Conservation (phyloP, 2,113 vertebrate species). For the Ramphastos sulfuratus region DNA sequence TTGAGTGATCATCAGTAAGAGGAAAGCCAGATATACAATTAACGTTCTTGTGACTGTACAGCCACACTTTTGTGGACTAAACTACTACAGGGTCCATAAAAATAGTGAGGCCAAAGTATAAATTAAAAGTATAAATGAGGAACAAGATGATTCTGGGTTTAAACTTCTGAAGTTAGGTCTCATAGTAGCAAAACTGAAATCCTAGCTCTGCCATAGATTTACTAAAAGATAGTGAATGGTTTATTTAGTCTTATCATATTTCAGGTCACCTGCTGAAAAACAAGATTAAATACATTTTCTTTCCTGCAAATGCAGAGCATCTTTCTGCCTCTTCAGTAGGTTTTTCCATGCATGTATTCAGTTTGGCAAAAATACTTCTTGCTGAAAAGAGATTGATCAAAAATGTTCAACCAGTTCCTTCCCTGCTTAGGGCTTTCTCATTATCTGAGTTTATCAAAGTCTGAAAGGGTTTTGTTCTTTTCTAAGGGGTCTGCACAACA, state of each 20-base stretch:
- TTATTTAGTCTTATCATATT: not conserved
- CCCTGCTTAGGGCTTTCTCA: not conserved
- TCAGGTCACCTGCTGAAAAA: not conserved
- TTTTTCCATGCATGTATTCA: not conserved
- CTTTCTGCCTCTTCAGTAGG: not conserved
- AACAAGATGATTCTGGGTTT: not conserved
- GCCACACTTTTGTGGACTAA: not conserved
- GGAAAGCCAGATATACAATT: not conserved
- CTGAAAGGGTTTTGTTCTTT: not conserved
- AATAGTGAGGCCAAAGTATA: not conserved
- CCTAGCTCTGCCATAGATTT: not conserved
- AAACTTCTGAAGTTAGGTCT: not conserved
- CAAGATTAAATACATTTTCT: not conserved
- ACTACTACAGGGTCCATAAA: not conserved
- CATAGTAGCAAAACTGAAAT: not conserved
- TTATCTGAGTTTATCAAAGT: not conserved
- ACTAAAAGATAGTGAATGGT: not conserved
- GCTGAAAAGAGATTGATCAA: not conserved
- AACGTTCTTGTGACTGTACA: not conserved
- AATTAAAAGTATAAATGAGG: not conserved
- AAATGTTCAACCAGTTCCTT: not conserved
- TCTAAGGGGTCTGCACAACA: not conserved
- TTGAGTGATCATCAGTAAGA: not conserved
- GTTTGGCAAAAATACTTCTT: not conserved
- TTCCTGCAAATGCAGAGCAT: not conserved